A percentile compares a stretch with the other conserved stretches of the same genome.
Conservation (phyloP, 2,797 vertebrate genomes). For the Denticeps clupeoides region DNA sequence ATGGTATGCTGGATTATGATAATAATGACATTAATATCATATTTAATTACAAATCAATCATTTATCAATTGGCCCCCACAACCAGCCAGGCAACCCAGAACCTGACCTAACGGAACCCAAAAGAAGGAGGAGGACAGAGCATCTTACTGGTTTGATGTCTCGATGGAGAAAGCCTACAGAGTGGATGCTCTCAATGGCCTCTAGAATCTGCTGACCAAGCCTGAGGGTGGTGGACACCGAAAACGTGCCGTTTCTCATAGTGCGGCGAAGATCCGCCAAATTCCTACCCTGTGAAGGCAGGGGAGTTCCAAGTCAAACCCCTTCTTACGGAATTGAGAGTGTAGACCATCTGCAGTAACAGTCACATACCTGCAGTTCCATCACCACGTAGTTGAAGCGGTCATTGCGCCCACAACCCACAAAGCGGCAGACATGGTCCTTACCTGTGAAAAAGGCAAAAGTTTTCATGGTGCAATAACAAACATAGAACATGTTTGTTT, state of each 20-base stretch:
- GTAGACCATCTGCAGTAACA: no score
- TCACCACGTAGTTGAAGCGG: slow-evolving; percentile 97
- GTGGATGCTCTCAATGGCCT: slow-evolving; percentile 96
- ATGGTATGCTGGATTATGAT: no score
- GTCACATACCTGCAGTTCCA: slow-evolving; percentile 87
- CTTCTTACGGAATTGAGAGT: no score
- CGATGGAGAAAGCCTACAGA: slow-evolving; percentile 94
- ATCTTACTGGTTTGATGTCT: slow-evolving; percentile 94
- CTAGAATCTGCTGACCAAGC: slow-evolving; percentile 89
- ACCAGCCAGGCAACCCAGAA: no score
- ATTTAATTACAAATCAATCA: no score
- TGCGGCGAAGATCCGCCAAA: slow-evolving; percentile 88
- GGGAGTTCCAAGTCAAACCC: no score
- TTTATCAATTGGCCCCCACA: no score
- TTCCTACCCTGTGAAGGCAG: slow-evolving; percentile 74
- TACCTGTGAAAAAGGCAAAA: slow-evolving; percentile 57
- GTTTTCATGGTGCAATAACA: no score
- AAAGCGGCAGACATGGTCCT: slow-evolving; percentile 97
- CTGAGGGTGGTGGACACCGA: slow-evolving; percentile 85
- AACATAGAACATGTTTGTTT: background rate
- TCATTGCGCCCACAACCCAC: slow-evolving; percentile 96
- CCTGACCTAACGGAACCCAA: no score
- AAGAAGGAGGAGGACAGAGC: background rate
- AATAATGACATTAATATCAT: no score
- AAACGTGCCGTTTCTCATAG: slow-evolving; percentile 80